Evolutionary conservation across 2,888 invertebrate genomes (phyloP).

Genomic region (Drosophila monieri): DNA sequence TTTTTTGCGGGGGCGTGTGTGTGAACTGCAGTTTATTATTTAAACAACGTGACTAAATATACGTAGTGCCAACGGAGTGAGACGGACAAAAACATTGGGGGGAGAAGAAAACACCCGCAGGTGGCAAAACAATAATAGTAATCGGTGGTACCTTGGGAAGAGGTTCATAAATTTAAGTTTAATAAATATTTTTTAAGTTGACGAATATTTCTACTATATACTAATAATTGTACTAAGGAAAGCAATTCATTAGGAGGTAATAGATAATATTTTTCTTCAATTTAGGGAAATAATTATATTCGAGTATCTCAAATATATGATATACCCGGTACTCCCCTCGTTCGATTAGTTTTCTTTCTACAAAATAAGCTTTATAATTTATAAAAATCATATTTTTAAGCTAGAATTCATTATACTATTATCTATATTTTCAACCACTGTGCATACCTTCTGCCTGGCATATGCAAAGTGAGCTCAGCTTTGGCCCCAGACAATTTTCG

Average conservation of each 20-base stretch:
- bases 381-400: background rate
- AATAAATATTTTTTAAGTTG: background rate
- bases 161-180: background rate
- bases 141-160: constrained; percentile 26
- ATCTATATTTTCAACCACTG: constrained; percentile 9
- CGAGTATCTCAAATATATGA: too few species aligned
- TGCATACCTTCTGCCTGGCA: constrained; percentile 50
- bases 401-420: too few species aligned
- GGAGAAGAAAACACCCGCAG: constrained; percentile 48
- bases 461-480: constrained; percentile 68
- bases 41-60: constrained; percentile 79
- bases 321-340: too few species aligned
- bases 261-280: too few species aligned
- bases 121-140: constrained; percentile 72
- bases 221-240: background rate
- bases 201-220: background rate
- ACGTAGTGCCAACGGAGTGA: constrained; percentile 50
- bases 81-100: constrained; percentile 19
- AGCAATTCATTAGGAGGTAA: too few species aligned
- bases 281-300: too few species aligned
- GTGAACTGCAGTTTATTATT: constrained; percentile 73
- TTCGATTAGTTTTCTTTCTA: too few species aligned
- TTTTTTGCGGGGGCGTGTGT: constrained; percentile 28
- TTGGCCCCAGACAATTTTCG: constrained; percentile 72
- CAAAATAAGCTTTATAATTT: background rate